A percentile compares a stretch with the other conserved stretches of the same genome.
These are phyloP conservation scores for Trachelus stipa DNA, from an alignment of 2,888 invertebrate genomes.

Conservation along the genomic window DNA sequence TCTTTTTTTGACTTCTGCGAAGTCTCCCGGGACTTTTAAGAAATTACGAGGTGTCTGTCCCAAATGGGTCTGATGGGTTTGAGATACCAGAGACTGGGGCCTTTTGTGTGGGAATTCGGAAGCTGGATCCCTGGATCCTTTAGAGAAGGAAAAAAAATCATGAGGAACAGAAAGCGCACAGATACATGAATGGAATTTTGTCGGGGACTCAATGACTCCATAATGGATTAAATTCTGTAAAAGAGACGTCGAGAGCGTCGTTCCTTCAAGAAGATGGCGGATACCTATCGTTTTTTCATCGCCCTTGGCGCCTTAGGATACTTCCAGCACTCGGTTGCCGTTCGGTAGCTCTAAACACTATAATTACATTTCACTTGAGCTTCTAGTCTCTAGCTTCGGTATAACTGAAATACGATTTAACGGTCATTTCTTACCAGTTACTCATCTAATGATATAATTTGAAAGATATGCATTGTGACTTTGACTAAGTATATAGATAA, in stretches of 20 bases:
- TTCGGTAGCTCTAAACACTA: slow-evolving; percentile 42
- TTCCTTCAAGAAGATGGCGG: neutral
- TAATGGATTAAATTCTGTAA: neutral
- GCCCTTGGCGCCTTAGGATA: neutral
- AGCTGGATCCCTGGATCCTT: neutral
- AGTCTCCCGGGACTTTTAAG: neutral
- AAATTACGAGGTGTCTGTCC: neutral
- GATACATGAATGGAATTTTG: neutral
- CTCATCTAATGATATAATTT: neutral
- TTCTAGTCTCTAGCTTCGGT: slow-evolving; percentile 28
- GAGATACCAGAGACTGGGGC: neutral
- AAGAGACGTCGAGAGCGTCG: neutral
- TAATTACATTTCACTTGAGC: slow-evolving; percentile 36
- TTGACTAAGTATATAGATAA: neutral
- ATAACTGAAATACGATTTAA: neutral
- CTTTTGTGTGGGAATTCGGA: neutral
- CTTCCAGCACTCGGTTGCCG: slow-evolving; percentile 28
- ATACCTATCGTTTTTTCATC: neutral
- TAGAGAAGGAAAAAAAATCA: neutral
- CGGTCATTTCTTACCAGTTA: neutral
- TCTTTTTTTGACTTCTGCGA: neutral
- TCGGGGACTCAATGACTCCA: neutral
- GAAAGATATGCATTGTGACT: neutral
- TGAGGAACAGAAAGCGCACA: neutral
- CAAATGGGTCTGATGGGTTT: neutral